Base-by-base conservation (phyloP, 2,888 invertebrate genomes). In the Subacronicta megacephala region DNA sequence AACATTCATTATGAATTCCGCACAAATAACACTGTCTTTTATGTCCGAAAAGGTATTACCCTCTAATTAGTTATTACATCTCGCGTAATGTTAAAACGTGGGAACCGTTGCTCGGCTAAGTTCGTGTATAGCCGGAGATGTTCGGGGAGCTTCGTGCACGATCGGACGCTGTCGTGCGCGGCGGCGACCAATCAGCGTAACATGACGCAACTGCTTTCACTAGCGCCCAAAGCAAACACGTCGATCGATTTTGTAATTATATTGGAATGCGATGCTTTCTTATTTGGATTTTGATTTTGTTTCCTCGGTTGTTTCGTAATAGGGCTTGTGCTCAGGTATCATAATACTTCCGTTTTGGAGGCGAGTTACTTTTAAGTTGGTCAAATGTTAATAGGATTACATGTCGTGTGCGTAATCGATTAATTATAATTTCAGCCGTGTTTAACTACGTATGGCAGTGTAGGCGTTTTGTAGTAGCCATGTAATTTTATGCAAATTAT, bases 171-270 rank as follows among this genome's bases (percentile, higher is more conserved):
- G 42, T 67, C 75, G 77, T 66, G 66, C 69, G 59, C 62, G 20
- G 52, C 61, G 36, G 53, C 65, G 56, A 59, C 74, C 75, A 75
- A 77, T 76, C 80, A 67, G 67, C 77, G 72, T 70, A 67, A 68
- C 68, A 73, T 89, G 88, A 90, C 88, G 89, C 76, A 92, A 92
- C 83, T 75, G 87, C 92, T 92, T 92, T 92, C 92, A 89, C 92
- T 83, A 74, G 77, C 78, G 73, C 80, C 82, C 82, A 78, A 82
- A 83, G 72, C 76, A 78, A 72, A 75, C 64, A 79, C 79, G 74
- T 76, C 83, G 82, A 85, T 83, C 81, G 87, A 85, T 87, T 89
- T 85, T 90, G 85, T 90, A 91, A 91, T 90, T 89, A 88, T 84
- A 88, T 85, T 81, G 88, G 89, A 88, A 90, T 90, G 89, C 84